Evolutionary conservation across 2,888 invertebrate genomes (phyloP), one percentile per base, ranked within the genome.

Genomic region (Andrena hattorfiana): DNA sequence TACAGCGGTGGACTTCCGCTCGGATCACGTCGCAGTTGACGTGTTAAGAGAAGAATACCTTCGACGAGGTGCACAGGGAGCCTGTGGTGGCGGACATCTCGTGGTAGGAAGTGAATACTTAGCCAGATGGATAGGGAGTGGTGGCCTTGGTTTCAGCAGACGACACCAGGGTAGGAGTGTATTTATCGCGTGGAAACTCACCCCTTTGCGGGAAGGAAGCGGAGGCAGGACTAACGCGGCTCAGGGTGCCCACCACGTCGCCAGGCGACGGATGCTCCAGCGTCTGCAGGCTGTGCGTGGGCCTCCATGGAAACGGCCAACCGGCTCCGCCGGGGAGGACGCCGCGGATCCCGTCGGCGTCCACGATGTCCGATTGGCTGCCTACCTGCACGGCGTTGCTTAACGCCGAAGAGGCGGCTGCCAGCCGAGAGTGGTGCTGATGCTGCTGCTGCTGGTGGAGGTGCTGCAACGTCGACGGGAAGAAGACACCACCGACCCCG

Each of bases 301-400:
- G 90, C 89, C 92, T 92, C 94, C 94, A 94, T 84, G 93, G 92
- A 89, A 94, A 94, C 83, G 94, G 92, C 94, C 94, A 94, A 77
- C 92, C 91, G 63, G 91, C 90, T 85, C 92, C 87, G 75, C 85
- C 85, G 66, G 93, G 92, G 63, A 93, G 85, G 60, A 93, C 93
- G 54, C 92, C 91, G 35, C 93, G 91, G 76, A 94, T 92, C 23
- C 92, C 92, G 76, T 93, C 93, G 80, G 91, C 90, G 59, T 92
- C 85, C 74, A 90, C 88, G 77, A 92, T 91, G 75, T 93, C 92
- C 87, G 93, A 90, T 89, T 92, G 92, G 84, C 91, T 90, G 72
- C 89, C 87, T 48, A 91, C 91, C 60, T 89, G 88, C 4, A 87
- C 90, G 20, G 90, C 90, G 82, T 91, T 93, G 84, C 92, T 91